Evolutionary conservation across 2,888 invertebrate species (phyloP).

Genomic region (Bombylius discolor): DNA sequence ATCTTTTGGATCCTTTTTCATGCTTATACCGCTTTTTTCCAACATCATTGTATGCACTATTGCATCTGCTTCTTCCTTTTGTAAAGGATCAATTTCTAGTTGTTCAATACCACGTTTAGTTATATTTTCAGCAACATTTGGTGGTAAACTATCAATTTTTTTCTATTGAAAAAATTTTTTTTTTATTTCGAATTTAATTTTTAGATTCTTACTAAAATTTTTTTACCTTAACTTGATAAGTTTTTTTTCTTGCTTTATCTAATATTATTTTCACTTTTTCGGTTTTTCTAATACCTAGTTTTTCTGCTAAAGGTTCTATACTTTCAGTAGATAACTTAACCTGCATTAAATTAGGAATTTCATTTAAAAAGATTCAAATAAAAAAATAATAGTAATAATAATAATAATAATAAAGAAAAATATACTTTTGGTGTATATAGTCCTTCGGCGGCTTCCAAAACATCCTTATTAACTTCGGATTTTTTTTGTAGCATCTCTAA

Average conservation of each 20-base stretch:
- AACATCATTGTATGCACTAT: slow-evolving; percentile 7
- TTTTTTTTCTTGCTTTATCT: neutral
- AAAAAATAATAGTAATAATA: no score
- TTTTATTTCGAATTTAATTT: neutral
- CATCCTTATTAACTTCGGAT: neutral
- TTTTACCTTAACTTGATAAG: neutral
- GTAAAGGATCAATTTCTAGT: neutral
- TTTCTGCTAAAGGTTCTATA: neutral
- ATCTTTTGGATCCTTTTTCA: slow-evolving; percentile 5
- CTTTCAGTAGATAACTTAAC: neutral
- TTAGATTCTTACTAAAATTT: neutral
- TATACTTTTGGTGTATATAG: neutral
- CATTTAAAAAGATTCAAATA: no score
- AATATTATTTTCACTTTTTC: neutral
- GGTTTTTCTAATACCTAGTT: neutral
- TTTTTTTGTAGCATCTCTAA: neutral
- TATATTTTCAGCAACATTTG: slow-evolving; percentile 1
- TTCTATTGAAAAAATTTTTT: slow-evolving; percentile 1
- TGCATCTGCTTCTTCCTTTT: slow-evolving; percentile 8
- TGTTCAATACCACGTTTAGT: slow-evolving; percentile 2
- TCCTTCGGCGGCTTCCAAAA: neutral
- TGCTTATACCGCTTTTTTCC: slow-evolving; percentile 4
- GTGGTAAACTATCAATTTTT: slow-evolving; percentile 1
- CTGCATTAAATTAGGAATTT: neutral
- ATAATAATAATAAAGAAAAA: no score